phyloP scores from a whole-genome alignment of 37 sponge, comb jelly and placozoan species.

The Beroe ovata region DNA sequence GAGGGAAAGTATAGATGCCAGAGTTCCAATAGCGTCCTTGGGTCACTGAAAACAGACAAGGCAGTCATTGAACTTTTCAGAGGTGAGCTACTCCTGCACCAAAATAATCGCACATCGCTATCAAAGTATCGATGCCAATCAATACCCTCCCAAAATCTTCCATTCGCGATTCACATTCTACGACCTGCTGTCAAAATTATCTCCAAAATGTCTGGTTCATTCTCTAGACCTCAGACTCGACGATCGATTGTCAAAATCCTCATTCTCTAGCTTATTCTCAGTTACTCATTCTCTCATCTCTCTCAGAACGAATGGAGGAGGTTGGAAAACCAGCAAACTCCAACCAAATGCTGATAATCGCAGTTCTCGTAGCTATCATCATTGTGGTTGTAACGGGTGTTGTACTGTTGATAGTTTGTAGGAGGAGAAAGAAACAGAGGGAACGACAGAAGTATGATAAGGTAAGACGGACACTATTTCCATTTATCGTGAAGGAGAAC shows the following conservation, averaged over 20 bases:
- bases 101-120: too few relatives aligned
- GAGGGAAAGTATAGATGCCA: neutral
- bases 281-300: too few relatives aligned
- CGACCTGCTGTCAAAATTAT: too few relatives aligned
- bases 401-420: neutral
- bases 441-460: neutral
- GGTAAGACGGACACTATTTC: neutral
- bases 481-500: too few relatives aligned
- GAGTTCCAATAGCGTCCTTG: neutral
- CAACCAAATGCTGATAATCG: conserved; percentile 27
- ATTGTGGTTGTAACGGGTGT: neutral
- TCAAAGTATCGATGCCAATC: neutral
- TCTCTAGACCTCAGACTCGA: too few relatives aligned
- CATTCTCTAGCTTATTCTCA: too few relatives aligned
- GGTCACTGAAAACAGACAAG: neutral
- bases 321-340: neutral
- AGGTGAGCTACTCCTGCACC: neutral
- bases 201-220: too few relatives aligned
- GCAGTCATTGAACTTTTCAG: conserved; percentile 1
- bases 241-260: too few relatives aligned
- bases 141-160: neutral
- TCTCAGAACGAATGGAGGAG: neutral
- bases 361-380: conserved; percentile 11
- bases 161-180: neutral
- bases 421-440: neutral